Conservation (phyloP, 1,140 invertebrate genomes). For the Littorina saxatilis region DNA sequence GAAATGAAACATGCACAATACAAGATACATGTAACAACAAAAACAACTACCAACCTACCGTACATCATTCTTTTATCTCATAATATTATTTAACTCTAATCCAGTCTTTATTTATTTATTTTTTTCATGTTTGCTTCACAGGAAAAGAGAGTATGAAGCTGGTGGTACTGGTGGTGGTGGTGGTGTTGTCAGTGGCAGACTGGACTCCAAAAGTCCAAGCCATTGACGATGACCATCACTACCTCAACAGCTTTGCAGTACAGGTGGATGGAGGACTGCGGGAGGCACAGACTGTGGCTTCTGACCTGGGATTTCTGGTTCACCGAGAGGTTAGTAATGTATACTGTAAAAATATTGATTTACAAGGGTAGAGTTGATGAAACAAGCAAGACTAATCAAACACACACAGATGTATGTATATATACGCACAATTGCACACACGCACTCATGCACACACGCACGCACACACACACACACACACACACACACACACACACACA, state of each 20-base stretch:
- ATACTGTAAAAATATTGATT: not conserved
- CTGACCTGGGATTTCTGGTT: not conserved
- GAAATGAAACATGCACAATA: too few species aligned
- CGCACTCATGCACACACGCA: too few species aligned
- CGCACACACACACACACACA: too few species aligned
- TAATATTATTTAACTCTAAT: too few species aligned
- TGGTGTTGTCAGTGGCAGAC: not conserved
- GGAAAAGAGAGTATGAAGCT: not conserved
- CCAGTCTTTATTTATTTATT: not conserved
- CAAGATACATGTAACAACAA: too few species aligned
- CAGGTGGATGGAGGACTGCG: not conserved
- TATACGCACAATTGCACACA: too few species aligned
- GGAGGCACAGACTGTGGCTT: not conserved
- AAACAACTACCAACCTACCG: too few species aligned
- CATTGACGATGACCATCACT: not conserved
- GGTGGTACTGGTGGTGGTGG: not conserved
- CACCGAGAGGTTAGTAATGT: constrained; percentile 1
- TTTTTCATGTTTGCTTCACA: not conserved
- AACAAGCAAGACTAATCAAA: too few species aligned
- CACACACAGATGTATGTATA: too few species aligned
- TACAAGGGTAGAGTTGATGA: not conserved
- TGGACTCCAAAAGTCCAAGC: not conserved
- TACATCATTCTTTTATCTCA: too few species aligned
- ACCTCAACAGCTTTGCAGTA: constrained; percentile 29
- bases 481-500: too few species aligned